Evolutionary conservation across 1,140 invertebrate species (phyloP), one percentile per base, ranked within the genome.

Genomic region (Pseudomyrmex dendroicus): DNA sequence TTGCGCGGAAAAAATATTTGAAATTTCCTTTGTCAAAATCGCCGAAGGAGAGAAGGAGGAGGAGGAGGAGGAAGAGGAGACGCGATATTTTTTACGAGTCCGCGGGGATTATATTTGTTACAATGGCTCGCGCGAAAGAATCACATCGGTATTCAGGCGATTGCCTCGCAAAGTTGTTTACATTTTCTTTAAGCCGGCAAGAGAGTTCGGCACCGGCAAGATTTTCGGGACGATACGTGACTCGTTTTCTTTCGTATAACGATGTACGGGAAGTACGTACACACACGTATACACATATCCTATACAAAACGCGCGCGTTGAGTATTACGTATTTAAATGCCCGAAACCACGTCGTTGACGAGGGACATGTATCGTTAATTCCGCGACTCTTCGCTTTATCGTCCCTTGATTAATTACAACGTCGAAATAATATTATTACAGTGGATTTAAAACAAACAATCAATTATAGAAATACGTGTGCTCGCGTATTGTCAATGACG

Each of bases 321-420:
- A 70, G 22, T 13, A 35, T 70, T 72, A 59, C 17, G 20, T 78
- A 78, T 78, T 78, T 67, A 70, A 80, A 56, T 70, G 17, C 12
- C 13, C 13, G 20, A 35, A 12, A 50, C n/a, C 54, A 13, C 15
- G 17, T 44, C 48, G 9, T 35, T 20, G 54, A 22, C 3, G 8
- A 20, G 54, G 20, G n/a, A 48, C 48, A 10, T 10, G 48, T 59
- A 72, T 59, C 52, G 44, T 25, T 59, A 80, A 72, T 80, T 80
- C 54, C 54, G 76, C 76, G 64, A 78, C n/a, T 59, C 35, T 78
- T 17, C 61, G 25, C 50, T 46, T 68, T 59, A 59, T 70, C 72
- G 66, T 80, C 15, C 46, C 44, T 80, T 80, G 54, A 80, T 80
- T 80, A 80, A 80, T 80, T 80, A 59, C 44, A 35, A 80, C 57